Evolutionary conservation across 2,113 vertebrate species (phyloP).

Genomic region (Apeltes quadracus): DNA sequence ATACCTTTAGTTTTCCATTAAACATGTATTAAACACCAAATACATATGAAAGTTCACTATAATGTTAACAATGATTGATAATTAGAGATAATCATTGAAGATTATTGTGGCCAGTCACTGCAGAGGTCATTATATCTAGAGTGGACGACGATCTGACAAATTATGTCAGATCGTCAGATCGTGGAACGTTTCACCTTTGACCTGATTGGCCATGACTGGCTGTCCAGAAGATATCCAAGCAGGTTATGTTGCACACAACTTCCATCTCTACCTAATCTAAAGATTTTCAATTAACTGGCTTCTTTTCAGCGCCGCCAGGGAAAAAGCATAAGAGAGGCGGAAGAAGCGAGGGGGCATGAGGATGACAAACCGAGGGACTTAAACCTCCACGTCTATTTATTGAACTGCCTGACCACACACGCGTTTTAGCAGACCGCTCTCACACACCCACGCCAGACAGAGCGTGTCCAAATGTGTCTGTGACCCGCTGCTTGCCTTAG

Average conservation of each 20-base stretch:
- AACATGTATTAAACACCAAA: not conserved
- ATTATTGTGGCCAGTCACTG: slow-evolving; percentile 2
- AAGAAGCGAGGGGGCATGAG: too few relatives aligned
- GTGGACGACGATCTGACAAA: slow-evolving; percentile 11
- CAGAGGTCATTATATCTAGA: slow-evolving; percentile 2
- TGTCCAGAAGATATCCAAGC: slow-evolving; percentile 18
- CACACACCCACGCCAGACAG: slow-evolving; percentile 41
- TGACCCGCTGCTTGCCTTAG: slow-evolving; percentile 59
- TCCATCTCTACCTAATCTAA: not conserved
- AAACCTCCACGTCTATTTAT: slow-evolving; percentile 23
- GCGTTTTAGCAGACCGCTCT: slow-evolving; percentile 34
- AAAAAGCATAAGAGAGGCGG: not conserved
- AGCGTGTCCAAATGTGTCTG: slow-evolving; percentile 68
- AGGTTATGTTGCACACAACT: not conserved
- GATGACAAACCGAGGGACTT: not conserved
- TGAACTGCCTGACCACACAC: slow-evolving; percentile 23
- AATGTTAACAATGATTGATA: not conserved
- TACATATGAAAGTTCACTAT: not conserved
- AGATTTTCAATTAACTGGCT: not conserved
- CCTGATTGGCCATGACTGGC: slow-evolving; percentile 20
- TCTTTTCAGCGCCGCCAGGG: not conserved
- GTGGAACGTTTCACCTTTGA: slow-evolving; percentile 51
- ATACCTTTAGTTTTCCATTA: not conserved
- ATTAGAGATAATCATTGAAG: not conserved
- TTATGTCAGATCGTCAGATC: too few relatives aligned